Evolutionary conservation across 2,797 vertebrate genomes (phyloP), one percentile per base, ranked within the genome.

Genomic region (Telmatherina bonti): DNA sequence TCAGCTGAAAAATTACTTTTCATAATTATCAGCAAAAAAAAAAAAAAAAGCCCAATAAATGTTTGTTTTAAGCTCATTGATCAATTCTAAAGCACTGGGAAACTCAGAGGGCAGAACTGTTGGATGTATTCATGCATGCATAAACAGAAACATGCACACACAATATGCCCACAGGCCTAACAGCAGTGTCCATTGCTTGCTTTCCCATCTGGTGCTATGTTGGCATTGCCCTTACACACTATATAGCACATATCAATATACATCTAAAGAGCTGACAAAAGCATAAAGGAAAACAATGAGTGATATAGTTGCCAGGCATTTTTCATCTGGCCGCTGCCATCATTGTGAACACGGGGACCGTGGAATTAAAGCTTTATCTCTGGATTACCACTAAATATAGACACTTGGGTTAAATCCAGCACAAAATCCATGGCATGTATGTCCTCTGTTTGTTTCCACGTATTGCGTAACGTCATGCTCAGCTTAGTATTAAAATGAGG

Each of bases 381-480:
- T 85, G 90, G 92, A 93, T 94, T 94, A 94, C 82, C 67, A 91
- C 94, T 92, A 94, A 94, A 94, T 92, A 94, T 94, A 94, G 93
- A 91, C 24, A 54, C 86, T 89, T 84, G 85, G 85, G 87, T 84
- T 88, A 93, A 93, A 93, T 88, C 91, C 91, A 93, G 84, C 68
- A 11, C 89, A 89, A 90, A 93, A 92, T 88, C 89, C 82, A 84
- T 87, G 85, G 84, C 88, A 82, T 90, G 85, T 82, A 83, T 52
- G 79, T 85, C 85, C 83, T 78, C 84, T 78, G 82, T 79, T 84
- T 83, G 82, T 88, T 90, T 88, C 90, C 79, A 80, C 64, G 70
- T 70, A 81, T 91, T 94, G 86, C 68, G 6, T 88, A 92, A 92
- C 74, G 63, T 74, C 79, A 54, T 67, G 62, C 62, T 78, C 67